Conservation (phyloP, 2,888 invertebrate genomes). For the Apeira syringaria region DNA sequence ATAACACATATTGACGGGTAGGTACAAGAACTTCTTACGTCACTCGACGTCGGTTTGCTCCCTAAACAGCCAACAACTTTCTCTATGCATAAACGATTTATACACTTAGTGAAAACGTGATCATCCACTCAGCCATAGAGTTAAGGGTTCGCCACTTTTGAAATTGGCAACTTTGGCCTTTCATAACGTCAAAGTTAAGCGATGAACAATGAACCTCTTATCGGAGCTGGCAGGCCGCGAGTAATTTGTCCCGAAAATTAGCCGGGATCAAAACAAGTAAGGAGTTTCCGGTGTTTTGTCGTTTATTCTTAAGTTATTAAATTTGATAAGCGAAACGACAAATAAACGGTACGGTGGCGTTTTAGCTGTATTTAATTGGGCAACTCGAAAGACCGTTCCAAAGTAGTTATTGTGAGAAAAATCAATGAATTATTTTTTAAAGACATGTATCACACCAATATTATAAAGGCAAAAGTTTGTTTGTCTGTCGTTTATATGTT, state of each 20-base stretch:
- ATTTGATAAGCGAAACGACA: too few species aligned
- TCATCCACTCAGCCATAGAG: conserved; percentile 33
- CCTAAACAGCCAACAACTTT: conserved; percentile 3
- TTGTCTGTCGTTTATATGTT: too few species aligned
- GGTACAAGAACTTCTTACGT: too few species aligned
- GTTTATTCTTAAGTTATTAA: too few species aligned
- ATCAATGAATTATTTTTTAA: too few species aligned
- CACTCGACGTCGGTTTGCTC: background rate
- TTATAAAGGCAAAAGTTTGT: too few species aligned
- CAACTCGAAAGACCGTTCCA: too few species aligned
- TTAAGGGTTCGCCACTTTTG: conserved; percentile 27
- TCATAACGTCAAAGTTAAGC: conserved; percentile 32
- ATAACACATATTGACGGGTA: too few species aligned
- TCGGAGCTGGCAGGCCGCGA: conserved; percentile 32
- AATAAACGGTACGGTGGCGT: too few species aligned
- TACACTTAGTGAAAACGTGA: conserved; percentile 29
- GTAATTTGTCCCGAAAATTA: conserved; percentile 33
- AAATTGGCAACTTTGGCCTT: conserved; percentile 31
- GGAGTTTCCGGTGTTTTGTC: background rate
- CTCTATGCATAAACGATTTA: conserved; percentile 28
- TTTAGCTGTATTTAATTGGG: too few species aligned
- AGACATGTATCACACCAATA: too few species aligned
- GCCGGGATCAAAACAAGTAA: conserved; percentile 15
- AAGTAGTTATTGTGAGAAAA: too few species aligned
- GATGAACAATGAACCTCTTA: conserved; percentile 33